Conservation (phyloP, 2,888 invertebrate species). For the Elegia similella region DNA sequence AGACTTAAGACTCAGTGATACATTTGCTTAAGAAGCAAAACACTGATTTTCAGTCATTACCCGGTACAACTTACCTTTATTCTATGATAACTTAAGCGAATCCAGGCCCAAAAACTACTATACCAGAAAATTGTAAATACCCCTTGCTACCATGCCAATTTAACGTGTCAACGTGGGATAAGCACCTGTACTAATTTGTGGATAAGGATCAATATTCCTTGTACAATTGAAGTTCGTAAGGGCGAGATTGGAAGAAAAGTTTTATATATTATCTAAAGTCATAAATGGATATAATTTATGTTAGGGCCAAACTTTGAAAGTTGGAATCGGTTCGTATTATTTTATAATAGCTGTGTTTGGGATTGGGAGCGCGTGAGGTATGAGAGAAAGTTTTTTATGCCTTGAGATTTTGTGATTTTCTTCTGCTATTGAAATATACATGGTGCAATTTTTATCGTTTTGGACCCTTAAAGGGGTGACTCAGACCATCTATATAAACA, state of each 20-base stretch:
- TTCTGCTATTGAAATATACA: no score
- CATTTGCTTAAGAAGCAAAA: no score
- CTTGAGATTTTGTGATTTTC: no score
- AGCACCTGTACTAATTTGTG: neutral
- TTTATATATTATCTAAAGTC: neutral
- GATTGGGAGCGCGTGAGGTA: neutral
- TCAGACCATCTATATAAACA: no score
- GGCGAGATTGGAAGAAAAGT: neutral
- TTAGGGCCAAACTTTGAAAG: neutral
- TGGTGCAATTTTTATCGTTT: no score
- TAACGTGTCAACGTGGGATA: neutral
- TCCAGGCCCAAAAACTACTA: neutral
- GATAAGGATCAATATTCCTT: neutral
- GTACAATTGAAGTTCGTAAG: neutral
- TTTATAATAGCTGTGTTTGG: neutral
- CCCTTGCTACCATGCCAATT: neutral
- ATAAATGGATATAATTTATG: neutral
- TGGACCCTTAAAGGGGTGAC: no score
- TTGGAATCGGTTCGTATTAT: neutral
- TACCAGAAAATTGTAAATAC: neutral
- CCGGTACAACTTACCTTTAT: neutral
- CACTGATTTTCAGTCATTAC: no score
- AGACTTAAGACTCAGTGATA: no score
- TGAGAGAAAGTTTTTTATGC: neutral
- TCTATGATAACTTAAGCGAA: neutral